phyloP scores from a whole-genome alignment of 2,113 vertebrate genomes.

The Mobula birostris region DNA sequence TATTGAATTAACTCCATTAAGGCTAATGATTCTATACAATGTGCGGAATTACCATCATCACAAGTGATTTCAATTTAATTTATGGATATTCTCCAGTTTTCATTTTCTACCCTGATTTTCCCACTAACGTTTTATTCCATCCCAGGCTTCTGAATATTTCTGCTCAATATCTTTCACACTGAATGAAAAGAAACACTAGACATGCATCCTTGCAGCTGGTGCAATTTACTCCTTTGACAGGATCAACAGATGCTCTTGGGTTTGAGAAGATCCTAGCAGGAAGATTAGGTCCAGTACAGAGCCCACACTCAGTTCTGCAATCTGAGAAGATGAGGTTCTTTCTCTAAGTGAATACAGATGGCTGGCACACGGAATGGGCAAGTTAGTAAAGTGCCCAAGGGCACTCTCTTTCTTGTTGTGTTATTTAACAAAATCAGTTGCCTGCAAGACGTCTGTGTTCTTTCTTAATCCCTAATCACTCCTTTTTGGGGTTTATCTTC shows the following conservation, averaged over 20 bases:
- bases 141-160: slow-evolving; percentile 80
- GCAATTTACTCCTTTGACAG: slow-evolving; percentile 69
- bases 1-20: slow-evolving; percentile 48
- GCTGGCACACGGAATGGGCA: slow-evolving; percentile 62
- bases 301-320: slow-evolving; percentile 81
- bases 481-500: slow-evolving; percentile 59
- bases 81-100: slow-evolving; percentile 69
- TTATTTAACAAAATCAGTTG: slow-evolving; percentile 56
- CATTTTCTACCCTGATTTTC: slow-evolving; percentile 53
- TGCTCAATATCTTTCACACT: slow-evolving; percentile 88
- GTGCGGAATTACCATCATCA: slow-evolving; percentile 58
- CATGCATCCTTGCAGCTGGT: slow-evolving; percentile 78
- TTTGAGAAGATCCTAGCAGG: slow-evolving; percentile 82
- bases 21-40: slow-evolving; percentile 55
- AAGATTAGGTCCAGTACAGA: slow-evolving; percentile 60
- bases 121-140: slow-evolving; percentile 51
- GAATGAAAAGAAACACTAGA: slow-evolving; percentile 81
- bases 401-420: slow-evolving; percentile 59
- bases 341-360: slow-evolving; percentile 93
- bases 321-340: slow-evolving; percentile 66
- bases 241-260: slow-evolving; percentile 61
- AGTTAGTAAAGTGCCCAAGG: slow-evolving; percentile 58
- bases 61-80: slow-evolving; percentile 64
- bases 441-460: slow-evolving; percentile 69
- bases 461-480: slow-evolving; percentile 79